These are phyloP conservation scores for Meda fulgida DNA, from an alignment of 2,797 vertebrate species.

Conservation along the genomic window DNA sequence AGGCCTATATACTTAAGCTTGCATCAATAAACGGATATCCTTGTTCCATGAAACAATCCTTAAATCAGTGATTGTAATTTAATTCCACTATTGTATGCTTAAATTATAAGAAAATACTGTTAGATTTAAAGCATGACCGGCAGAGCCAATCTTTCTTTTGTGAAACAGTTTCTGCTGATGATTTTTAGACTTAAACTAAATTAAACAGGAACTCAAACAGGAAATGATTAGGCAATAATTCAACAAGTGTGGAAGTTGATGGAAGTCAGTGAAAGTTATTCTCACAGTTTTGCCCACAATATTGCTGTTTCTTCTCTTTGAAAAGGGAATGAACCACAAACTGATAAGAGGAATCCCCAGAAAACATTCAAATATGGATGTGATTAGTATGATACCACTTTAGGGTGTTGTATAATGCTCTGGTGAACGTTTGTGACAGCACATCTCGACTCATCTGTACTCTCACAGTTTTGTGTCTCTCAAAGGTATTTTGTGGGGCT, in stretches of 20 bases:
- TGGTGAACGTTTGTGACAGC: neutral
- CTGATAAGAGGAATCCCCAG: neutral
- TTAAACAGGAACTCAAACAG: slow-evolving; percentile 5
- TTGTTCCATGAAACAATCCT: neutral
- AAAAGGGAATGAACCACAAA: neutral
- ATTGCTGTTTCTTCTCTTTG: neutral
- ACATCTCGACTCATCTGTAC: neutral
- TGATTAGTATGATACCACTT: neutral
- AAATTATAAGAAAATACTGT: neutral
- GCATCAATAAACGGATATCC: neutral
- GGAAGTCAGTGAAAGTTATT: neutral
- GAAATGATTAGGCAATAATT: neutral
- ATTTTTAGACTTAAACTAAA: neutral
- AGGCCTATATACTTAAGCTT: neutral
- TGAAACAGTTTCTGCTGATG: neutral
- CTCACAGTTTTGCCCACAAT: neutral
- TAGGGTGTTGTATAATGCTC: neutral
- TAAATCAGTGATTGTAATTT: neutral
- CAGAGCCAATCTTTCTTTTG: neutral
- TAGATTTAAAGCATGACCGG: neutral
- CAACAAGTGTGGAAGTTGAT: too few species aligned
- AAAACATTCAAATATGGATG: neutral
- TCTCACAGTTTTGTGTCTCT: neutral
- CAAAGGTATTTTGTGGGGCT: neutral
- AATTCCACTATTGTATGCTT: neutral